Evolutionary conservation across 1,140 invertebrate genomes (phyloP), one percentile per base, ranked within the genome.

Genomic region (Nomia melanderi): DNA sequence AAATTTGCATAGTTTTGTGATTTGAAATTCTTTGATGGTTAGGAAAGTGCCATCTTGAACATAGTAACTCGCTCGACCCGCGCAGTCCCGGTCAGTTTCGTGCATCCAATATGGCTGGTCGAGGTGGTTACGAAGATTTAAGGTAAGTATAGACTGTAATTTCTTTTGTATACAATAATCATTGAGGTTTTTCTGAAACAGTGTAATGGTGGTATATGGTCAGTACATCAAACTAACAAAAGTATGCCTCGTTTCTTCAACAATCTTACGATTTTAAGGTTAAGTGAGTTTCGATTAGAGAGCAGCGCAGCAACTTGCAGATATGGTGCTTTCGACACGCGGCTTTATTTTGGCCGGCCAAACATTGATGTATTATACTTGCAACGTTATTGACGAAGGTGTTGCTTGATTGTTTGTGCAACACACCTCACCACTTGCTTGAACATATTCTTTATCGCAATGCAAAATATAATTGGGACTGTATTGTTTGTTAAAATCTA

Each of bases 81-180:
- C 79, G 88, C 81, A 82, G 88, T 90, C 82, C 85, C 86, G 86
- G 85, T 84, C 85, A 90, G 87, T 92, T 91, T 87, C 86, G 88
- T 90, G 88, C 89, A 92, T 91, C 89, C 90, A 93, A 93, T 88
- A 93, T 93, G 92, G 92, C 92, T 86, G 91, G 92, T 82, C 91
- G 91, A 89, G 85, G 90, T 92, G 87, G 89, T 87, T 92, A 92
- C 89, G 91, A 92, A 74, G 91, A 92, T 90, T 82, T 86, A 64
- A 92, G 92, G 92, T 88, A 91, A 92, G 90, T 92, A 91, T 87
- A 78, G 29, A 57, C 29, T 56, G 62, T 20, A 77, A 85, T 83
- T 77, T 75, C 53, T 39, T 44, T 54, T 11, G 39, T 83, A 63
- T 74, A 72, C 57, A 31, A 39, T 36, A 44, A 11, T 59, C 23